phyloP scores from a whole-genome alignment of 1,140 invertebrate genomes.

The Dendroctonus valens region DNA sequence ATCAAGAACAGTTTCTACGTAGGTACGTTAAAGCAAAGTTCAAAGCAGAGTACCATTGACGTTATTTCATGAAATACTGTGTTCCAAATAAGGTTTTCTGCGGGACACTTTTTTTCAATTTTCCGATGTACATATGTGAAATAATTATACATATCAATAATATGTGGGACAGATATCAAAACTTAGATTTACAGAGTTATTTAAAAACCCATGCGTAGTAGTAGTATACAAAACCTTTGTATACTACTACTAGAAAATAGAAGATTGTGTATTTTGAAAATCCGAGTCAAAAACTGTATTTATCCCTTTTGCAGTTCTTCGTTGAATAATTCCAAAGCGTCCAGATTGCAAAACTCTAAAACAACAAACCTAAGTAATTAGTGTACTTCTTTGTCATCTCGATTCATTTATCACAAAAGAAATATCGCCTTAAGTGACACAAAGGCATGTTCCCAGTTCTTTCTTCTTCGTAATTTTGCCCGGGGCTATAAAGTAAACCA shows the following conservation, averaged over 20 bases:
- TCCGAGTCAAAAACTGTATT: neutral
- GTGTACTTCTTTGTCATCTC: slow-evolving; percentile 6
- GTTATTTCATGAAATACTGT: too few relatives aligned
- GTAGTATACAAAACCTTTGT: too few relatives aligned
- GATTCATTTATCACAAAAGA: slow-evolving; percentile 17
- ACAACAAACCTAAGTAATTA: slow-evolving; percentile 10
- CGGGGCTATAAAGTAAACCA: slow-evolving; percentile 3
- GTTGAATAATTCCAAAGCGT: neutral
- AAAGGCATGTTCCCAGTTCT: slow-evolving; percentile 4
- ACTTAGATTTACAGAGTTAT: too few relatives aligned
- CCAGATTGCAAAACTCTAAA: neutral
- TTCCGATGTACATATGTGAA: too few relatives aligned
- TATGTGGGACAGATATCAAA: too few relatives aligned
- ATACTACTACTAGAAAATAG: too few relatives aligned
- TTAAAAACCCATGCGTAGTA: too few relatives aligned
- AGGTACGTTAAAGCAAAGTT: neutral
- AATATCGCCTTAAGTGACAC: slow-evolving; percentile 12
- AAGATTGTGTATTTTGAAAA: neutral
- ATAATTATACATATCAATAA: too few relatives aligned
- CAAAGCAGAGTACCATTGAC: neutral
- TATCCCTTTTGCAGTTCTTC: neutral
- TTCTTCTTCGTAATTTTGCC: slow-evolving; percentile 1
- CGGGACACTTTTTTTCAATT: too few relatives aligned
- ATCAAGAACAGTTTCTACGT: neutral
- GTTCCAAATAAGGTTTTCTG: too few relatives aligned